A percentile compares a stretch with the other conserved stretches of the same genome.
These are phyloP conservation scores for Drosophila nr. perissopoda DNA, from an alignment of 2,888 invertebrate genomes.

Conservation along the genomic window DNA sequence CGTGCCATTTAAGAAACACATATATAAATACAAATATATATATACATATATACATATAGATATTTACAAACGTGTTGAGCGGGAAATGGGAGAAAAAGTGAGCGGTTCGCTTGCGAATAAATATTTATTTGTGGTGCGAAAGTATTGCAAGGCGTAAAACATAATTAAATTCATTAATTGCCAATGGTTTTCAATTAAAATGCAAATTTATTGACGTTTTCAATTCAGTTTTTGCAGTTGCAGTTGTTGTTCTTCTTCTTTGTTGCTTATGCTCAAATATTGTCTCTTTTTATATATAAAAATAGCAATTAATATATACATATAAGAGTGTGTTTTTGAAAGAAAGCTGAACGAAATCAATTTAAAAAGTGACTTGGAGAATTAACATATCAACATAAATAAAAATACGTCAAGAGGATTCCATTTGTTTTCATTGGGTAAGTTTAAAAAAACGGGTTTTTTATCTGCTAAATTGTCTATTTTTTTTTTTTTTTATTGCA, in stretches of 20 bases:
- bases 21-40: slow-evolving; percentile 1
- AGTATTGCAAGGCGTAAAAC: slow-evolving; percentile 39
- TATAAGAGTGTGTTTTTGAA: slow-evolving; percentile 14
- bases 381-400: slow-evolving; percentile 40
- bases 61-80: slow-evolving; percentile 17
- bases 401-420: slow-evolving; percentile 2
- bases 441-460: slow-evolving; percentile 57
- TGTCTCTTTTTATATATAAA: slow-evolving; percentile 39
- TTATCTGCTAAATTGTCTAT: slow-evolving; percentile 18
- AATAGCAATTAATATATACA: slow-evolving; percentile 48
- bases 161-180: slow-evolving; percentile 59
- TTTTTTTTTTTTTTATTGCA: slow-evolving; percentile 35
- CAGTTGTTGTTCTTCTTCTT: slow-evolving; percentile 10
- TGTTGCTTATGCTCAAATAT: slow-evolving; percentile 49
- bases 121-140: slow-evolving; percentile 52
- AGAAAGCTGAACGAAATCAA: slow-evolving; percentile 7
- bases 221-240: slow-evolving; percentile 23
- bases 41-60: not conserved
- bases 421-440: slow-evolving; percentile 54
- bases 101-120: slow-evolving; percentile 48
- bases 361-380: slow-evolving; percentile 24
- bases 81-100: slow-evolving; percentile 55
- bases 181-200: slow-evolving; percentile 31
- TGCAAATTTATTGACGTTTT: slow-evolving; percentile 14
- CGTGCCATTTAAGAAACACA: slow-evolving; percentile 31